Conservation (phyloP, 2,888 invertebrate species). For the Nebria brevicollis region DNA sequence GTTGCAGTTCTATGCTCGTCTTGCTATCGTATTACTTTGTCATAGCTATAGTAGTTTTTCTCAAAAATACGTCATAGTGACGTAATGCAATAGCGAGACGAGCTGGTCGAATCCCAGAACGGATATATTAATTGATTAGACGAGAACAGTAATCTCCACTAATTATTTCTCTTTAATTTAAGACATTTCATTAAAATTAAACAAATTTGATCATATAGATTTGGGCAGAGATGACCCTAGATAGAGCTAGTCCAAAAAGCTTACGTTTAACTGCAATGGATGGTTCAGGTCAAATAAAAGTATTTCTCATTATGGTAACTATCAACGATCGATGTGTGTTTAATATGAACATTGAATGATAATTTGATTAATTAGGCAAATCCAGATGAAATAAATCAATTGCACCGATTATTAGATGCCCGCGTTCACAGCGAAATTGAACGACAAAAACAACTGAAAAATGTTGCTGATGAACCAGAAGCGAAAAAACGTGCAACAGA, state of each 20-base stretch:
- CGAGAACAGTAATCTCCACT: no score
- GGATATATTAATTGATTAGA: no score
- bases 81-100: no score
- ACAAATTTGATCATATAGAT: conserved; percentile 62
- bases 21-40: no score
- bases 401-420: conserved; percentile 71
- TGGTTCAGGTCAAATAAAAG: conserved; percentile 82
- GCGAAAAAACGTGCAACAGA: conserved; percentile 18
- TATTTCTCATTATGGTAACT: conserved; percentile 85
- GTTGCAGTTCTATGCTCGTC: no score
- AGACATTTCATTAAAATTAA: background rate
- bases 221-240: conserved; percentile 93
- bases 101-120: no score
- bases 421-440: conserved; percentile 65
- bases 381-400: conserved; percentile 75
- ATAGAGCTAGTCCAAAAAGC: conserved; percentile 87
- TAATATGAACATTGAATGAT: background rate
- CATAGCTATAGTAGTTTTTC: no score
- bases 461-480: conserved; percentile 5
- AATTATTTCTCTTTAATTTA: background rate
- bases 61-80: no score
- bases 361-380: conserved; percentile 65
- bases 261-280: conserved; percentile 89
- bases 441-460: conserved; percentile 54
- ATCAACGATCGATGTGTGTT: background rate